Percentiles rank a stretch among this genome's conserved stretches.
Conservation (phyloP, 2,888 invertebrate species). For the Dryadula phaetusa region DNA sequence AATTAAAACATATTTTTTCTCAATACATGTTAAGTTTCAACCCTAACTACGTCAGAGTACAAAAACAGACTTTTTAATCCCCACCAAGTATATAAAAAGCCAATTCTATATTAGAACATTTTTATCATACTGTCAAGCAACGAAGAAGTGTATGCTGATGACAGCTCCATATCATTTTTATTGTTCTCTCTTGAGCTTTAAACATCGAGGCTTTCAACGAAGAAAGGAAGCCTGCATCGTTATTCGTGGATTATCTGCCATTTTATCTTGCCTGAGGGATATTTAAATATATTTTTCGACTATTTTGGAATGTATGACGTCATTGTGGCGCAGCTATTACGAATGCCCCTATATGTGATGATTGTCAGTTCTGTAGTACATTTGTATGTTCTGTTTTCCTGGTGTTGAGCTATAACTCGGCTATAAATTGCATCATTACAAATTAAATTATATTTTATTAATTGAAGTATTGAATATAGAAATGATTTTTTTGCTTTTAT, state of each 20-base stretch:
- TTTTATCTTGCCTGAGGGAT: slow-evolving; percentile 18
- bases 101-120: slow-evolving; percentile 14
- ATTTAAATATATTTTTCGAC: slow-evolving; percentile 12
- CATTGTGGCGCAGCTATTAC: not conserved
- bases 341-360: too few species aligned
- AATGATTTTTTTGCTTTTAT: too few species aligned
- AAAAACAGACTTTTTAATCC: not conserved
- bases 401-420: too few species aligned
- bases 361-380: too few species aligned
- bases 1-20: too few species aligned
- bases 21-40: too few species aligned
- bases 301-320: slow-evolving; percentile 1
- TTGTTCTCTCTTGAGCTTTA: slow-evolving; percentile 24
- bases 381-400: too few species aligned
- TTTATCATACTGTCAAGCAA: slow-evolving; percentile 13
- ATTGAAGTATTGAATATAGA: too few species aligned
- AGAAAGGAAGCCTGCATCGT: slow-evolving; percentile 20
- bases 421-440: too few species aligned
- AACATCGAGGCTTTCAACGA: slow-evolving; percentile 10
- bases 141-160: slow-evolving; percentile 18
- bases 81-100: slow-evolving; percentile 5
- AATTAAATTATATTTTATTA: too few species aligned
- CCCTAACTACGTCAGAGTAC: not conserved
- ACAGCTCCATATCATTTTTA: slow-evolving; percentile 22
- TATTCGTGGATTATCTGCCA: slow-evolving; percentile 19